Percentiles rank a stretch among this genome's conserved stretches.
Evolutionary conservation across 2,113 vertebrate genomes (phyloP).

Genomic region (Brienomyrus longianalis): DNA sequence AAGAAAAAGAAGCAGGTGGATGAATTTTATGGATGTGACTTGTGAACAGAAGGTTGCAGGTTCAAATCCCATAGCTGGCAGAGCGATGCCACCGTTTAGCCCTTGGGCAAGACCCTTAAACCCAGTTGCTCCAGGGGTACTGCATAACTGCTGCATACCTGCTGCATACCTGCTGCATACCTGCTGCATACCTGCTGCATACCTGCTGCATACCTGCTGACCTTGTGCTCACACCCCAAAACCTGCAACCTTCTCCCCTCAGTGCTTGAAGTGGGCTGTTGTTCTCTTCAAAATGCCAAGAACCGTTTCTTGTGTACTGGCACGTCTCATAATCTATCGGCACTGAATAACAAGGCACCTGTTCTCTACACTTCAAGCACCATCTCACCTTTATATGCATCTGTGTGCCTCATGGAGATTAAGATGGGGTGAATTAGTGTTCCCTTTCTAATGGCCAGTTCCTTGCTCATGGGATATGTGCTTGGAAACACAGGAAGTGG

Average conservation of each 20-base stretch:
- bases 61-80: background rate
- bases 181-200: background rate
- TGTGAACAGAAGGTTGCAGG: background rate
- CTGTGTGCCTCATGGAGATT: background rate
- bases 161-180: background rate
- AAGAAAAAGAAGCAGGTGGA: background rate
- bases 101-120: background rate
- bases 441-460: background rate
- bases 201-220: background rate
- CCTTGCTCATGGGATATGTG: background rate
- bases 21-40: background rate
- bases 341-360: background rate
- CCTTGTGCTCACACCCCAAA: background rate
- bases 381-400: background rate
- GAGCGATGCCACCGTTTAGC: background rate
- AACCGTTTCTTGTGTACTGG: background rate
- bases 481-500: background rate
- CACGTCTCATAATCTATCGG: background rate
- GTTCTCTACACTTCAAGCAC: background rate
- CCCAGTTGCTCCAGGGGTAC: background rate
- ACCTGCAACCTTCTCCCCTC: background rate
- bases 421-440: background rate
- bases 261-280: background rate
- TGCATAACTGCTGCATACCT: background rate
- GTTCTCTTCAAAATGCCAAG: background rate